Conservation (phyloP, 2,113 vertebrate species). For the Meleagris gallopavo region DNA sequence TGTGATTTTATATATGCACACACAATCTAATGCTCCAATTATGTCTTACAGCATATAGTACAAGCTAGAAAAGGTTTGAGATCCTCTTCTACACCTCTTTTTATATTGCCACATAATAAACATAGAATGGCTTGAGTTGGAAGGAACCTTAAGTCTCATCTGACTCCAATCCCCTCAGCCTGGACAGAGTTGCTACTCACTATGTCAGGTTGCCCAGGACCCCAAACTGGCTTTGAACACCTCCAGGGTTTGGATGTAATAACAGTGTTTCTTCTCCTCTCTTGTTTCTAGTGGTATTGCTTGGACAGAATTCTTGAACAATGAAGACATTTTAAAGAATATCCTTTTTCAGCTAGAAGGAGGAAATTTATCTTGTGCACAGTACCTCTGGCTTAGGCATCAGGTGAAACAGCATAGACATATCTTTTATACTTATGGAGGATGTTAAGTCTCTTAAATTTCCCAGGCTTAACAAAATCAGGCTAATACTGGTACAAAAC, state of each 20-base stretch:
- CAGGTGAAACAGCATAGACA: constrained; percentile 80
- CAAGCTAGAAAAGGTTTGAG: background rate
- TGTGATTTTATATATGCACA: background rate
- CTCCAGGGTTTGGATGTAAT: background rate
- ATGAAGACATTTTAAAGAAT: constrained; percentile 82
- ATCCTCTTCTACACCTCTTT: background rate
- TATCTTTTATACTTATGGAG: background rate
- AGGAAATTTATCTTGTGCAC: constrained; percentile 86
- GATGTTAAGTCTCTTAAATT: background rate
- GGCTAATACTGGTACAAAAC: background rate
- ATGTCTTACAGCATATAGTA: background rate
- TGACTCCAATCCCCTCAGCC: too few relatives aligned
- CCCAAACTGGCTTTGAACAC: background rate
- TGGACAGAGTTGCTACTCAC: too few relatives aligned
- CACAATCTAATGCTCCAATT: background rate
- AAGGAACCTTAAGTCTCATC: too few relatives aligned
- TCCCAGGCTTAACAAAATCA: background rate
- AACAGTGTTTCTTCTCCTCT: background rate
- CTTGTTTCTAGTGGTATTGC: constrained; percentile 81
- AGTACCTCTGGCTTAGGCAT: constrained; percentile 94
- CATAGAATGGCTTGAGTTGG: background rate
- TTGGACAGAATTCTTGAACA: constrained; percentile 95
- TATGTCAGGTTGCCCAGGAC: background rate
- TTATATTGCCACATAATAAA: background rate
- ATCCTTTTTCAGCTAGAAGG: constrained; percentile 84